phyloP scores from a whole-genome alignment of 2,113 vertebrate genomes.

The Sinocyclocheilus anshuiensis region DNA sequence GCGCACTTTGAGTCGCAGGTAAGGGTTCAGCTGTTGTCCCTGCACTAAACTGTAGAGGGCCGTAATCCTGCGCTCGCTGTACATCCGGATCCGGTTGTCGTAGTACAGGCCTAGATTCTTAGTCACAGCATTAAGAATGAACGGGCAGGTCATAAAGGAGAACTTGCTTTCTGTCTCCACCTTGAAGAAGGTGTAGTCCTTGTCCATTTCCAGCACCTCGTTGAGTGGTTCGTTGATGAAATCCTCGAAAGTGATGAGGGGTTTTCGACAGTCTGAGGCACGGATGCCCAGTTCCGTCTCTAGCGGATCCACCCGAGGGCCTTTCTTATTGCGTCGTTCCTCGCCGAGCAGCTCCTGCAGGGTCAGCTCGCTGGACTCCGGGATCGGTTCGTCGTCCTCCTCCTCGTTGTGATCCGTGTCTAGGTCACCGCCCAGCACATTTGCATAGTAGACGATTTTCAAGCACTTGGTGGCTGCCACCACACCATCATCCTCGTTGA shows the following conservation, averaged over 20 bases:
- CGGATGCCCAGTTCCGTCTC: constrained; percentile 93
- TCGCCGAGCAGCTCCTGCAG: constrained; percentile 95
- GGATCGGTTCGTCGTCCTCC: constrained; percentile 90
- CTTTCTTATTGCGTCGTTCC: constrained; percentile 92
- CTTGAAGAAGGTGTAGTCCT: constrained; percentile 99
- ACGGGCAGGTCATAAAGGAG: constrained; percentile 98
- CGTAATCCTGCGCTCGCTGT: constrained; percentile 95
- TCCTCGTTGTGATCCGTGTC: constrained; percentile 92
- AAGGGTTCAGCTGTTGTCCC: constrained; percentile 93
- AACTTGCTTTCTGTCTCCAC: constrained; percentile 98
- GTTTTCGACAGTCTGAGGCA: constrained; percentile 86
- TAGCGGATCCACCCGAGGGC: constrained; percentile 88
- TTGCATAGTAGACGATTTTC: constrained; percentile 97
- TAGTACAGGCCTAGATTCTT: constrained; percentile 98
- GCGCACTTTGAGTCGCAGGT: constrained; percentile 93
- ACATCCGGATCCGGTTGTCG: constrained; percentile 98
- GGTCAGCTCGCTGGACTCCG: constrained; percentile 88
- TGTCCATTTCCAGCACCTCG: constrained; percentile 99
- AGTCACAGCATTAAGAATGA: constrained; percentile 93
- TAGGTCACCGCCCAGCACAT: constrained; percentile 89
- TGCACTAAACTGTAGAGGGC: constrained; percentile 97
- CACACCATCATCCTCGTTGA: constrained; percentile 94
- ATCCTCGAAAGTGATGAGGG: constrained; percentile 93
- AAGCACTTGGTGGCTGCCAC: constrained; percentile 95
- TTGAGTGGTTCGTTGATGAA: constrained; percentile 97